phyloP scores from a whole-genome alignment of 2,113 vertebrate genomes.

The Istiophorus platypterus region DNA sequence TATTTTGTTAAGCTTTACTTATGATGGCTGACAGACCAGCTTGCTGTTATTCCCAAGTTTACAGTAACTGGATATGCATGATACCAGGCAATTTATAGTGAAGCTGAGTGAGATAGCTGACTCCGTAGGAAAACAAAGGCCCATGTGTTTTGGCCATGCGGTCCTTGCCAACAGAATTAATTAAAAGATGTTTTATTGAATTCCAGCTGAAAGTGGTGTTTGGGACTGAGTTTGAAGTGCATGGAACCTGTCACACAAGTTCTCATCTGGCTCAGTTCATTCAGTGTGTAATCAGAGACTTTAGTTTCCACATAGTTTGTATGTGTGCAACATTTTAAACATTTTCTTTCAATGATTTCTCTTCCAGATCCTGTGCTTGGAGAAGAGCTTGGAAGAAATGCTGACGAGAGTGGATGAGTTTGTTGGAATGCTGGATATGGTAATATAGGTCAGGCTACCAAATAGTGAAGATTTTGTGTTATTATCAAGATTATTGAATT shows the following conservation, averaged over 20 bases:
- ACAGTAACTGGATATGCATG: conserved; percentile 63
- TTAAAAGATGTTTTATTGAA: conserved; percentile 7
- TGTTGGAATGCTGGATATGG: conserved; percentile 97
- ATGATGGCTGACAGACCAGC: not conserved
- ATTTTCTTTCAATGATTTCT: conserved; percentile 1
- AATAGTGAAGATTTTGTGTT: not conserved
- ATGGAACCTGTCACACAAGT: not conserved
- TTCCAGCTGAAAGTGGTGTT: not conserved
- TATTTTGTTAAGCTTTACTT: not conserved
- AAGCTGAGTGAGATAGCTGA: not conserved
- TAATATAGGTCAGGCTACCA: conserved; percentile 58
- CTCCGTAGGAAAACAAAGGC: conserved; percentile 51
- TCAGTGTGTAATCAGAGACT: not conserved
- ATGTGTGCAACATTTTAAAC: not conserved
- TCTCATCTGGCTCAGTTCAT: not conserved
- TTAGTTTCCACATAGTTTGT: not conserved
- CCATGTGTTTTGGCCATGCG: conserved; percentile 39
- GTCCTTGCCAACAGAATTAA: conserved; percentile 8
- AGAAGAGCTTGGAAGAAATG: conserved; percentile 93
- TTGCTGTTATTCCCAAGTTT: conserved; percentile 1
- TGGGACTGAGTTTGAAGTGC: not conserved
- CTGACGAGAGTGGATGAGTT: conserved; percentile 95
- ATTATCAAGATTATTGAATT: not conserved
- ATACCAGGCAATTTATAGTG: conserved; percentile 9
- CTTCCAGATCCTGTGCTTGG: conserved; percentile 87